phyloP scores from a whole-genome alignment of 2,888 invertebrate genomes.

The Prenolepis imparis region DNA sequence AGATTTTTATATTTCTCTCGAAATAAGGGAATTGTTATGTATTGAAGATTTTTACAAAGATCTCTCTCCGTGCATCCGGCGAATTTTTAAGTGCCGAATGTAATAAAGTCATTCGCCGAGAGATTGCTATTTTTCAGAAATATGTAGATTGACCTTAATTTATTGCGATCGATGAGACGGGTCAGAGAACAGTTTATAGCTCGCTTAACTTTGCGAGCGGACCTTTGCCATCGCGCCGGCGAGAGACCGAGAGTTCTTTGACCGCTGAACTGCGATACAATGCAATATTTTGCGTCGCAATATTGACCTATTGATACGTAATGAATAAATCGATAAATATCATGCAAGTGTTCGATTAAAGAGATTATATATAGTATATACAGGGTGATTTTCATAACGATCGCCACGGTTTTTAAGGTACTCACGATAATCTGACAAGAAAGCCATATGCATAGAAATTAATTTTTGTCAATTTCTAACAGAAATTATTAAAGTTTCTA shows the following conservation, averaged over 20 bases:
- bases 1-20: conserved; percentile 7
- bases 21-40: conserved; percentile 9
- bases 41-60: conserved; percentile 17
- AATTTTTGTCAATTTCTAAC: too few relatives aligned
- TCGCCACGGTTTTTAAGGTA: too few relatives aligned
- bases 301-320: conserved; percentile 23
- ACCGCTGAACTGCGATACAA: conserved; percentile 62
- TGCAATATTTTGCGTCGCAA: conserved; percentile 53
- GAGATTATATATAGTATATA: not conserved
- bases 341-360: not conserved
- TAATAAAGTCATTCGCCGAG: conserved; percentile 33
- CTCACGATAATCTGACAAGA: too few relatives aligned
- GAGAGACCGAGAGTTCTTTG: conserved; percentile 67
- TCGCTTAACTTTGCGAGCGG: conserved; percentile 60
- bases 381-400: too few relatives aligned
- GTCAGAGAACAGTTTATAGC: conserved; percentile 67
- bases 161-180: conserved; percentile 67
- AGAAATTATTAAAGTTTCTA: too few relatives aligned
- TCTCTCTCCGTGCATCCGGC: not conserved
- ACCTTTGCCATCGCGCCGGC: conserved; percentile 36
- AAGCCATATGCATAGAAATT: too few relatives aligned
- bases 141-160: conserved; percentile 68
- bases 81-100: conserved; percentile 5
- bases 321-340: conserved; percentile 26
- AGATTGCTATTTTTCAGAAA: conserved; percentile 46